These are phyloP conservation scores for Galago senegalensis DNA, from an alignment of 2,797 vertebrate genomes.

Conservation along the genomic window DNA sequence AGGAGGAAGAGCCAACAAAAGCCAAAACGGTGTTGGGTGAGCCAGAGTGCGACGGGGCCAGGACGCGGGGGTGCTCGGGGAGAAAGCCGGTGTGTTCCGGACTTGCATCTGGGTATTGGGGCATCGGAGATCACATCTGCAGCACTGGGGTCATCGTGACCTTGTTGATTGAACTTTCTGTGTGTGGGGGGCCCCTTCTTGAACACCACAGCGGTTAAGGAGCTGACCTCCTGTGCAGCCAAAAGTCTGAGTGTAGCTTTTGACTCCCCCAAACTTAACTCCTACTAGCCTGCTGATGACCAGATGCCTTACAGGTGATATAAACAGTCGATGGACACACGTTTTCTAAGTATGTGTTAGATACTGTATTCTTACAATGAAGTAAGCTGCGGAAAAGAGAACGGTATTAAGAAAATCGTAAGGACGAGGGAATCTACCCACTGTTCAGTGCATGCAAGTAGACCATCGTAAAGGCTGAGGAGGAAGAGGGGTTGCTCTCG, in stretches of 20 bases:
- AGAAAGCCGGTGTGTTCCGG: fast-evolving
- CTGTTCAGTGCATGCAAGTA: not conserved
- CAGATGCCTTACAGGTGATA: not conserved
- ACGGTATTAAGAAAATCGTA: not conserved
- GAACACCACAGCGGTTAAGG: not conserved
- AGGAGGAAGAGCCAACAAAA: fast-evolving
- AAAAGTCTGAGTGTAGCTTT: not conserved
- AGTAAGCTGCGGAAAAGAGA: not conserved
- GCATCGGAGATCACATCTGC: fast-evolving
- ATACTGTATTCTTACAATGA: not conserved
- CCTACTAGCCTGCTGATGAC: not conserved
- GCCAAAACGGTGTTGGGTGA: fast-evolving
- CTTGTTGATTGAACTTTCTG: fast-evolving
- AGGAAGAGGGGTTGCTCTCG: not conserved
- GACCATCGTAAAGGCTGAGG: not conserved
- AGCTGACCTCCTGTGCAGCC: not conserved
- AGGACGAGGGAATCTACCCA: not conserved
- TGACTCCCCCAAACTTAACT: not conserved
- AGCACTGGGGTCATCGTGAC: fast-evolving
- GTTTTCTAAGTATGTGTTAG: not conserved
- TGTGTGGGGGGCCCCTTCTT: fast-evolving
- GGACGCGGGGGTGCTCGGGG: fast-evolving
- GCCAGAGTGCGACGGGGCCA: fast-evolving
- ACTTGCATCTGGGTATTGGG: fast-evolving
- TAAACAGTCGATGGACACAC: not conserved